Conservation (phyloP, 2,113 vertebrate species). For the Halcyon malimbica region DNA sequence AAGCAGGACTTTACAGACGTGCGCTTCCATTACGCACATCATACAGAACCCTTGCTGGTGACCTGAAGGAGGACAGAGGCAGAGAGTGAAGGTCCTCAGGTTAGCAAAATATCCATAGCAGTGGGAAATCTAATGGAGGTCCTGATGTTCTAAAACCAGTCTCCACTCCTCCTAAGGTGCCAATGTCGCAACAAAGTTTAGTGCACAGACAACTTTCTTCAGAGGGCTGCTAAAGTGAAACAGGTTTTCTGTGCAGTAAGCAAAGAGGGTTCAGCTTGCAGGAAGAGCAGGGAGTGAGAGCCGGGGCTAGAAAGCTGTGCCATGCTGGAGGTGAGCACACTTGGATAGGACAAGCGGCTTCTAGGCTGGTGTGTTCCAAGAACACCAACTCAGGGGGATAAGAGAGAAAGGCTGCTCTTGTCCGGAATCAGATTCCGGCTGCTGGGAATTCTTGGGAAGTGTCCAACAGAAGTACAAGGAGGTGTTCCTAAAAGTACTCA, state of each 20-base stretch:
- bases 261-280: neutral
- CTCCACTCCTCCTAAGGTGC: neutral
- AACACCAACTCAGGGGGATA: no score
- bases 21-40: conserved; percentile 93
- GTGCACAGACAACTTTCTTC: neutral
- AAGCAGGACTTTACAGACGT: conserved; percentile 82
- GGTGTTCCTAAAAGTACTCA: no score
- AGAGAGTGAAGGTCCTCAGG: neutral
- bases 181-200: neutral
- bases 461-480: no score
- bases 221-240: neutral
- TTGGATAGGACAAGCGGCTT: neutral
- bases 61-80: conserved; percentile 70
- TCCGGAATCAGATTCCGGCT: no score
- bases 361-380: no score
- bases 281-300: neutral
- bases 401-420: no score
- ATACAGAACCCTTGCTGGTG: conserved; percentile 88
- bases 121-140: neutral
- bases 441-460: no score
- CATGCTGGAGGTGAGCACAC: neutral
- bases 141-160: neutral
- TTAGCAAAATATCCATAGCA: neutral
- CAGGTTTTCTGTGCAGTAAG: neutral
- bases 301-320: neutral